These are phyloP conservation scores for Notarius lentiginosus DNA, from an alignment of 2,113 vertebrate genomes.

Conservation along the genomic window DNA sequence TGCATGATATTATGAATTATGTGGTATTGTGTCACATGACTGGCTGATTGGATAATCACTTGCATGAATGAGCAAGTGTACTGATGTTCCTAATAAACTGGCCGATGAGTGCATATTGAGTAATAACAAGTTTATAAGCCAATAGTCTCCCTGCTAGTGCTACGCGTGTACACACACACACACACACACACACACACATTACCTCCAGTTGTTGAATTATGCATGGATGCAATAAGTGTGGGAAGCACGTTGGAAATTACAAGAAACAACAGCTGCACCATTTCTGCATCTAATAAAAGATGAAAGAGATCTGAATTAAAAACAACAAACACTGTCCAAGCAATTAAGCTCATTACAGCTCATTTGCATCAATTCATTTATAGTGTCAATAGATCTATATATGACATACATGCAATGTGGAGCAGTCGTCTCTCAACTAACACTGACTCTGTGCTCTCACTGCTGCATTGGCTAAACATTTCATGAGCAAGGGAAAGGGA, in stretches of 20 bases:
- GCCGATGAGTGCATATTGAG: background rate
- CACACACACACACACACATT: constrained; percentile 58
- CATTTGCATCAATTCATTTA: background rate
- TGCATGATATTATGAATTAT: background rate
- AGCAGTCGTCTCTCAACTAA: background rate
- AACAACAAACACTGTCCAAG: background rate
- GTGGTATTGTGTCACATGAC: background rate
- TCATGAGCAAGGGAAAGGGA: background rate
- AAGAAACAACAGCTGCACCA: constrained; percentile 67
- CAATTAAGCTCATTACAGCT: background rate
- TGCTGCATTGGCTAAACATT: background rate
- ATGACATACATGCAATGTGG: background rate
- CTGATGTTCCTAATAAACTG: background rate
- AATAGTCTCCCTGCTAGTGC: constrained; percentile 36
- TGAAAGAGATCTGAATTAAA: constrained; percentile 50
- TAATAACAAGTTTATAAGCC: background rate
- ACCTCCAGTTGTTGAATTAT: constrained; percentile 78
- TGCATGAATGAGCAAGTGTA: background rate
- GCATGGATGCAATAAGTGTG: constrained; percentile 69
- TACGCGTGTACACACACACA: constrained; percentile 28
- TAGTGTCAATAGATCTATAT: background rate
- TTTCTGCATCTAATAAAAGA: constrained; percentile 67
- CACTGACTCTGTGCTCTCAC: background rate
- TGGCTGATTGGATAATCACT: background rate
- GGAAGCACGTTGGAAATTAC: constrained; percentile 67